Conservation (phyloP, 2,888 invertebrate species). For the Platycheirus albimanus region DNA sequence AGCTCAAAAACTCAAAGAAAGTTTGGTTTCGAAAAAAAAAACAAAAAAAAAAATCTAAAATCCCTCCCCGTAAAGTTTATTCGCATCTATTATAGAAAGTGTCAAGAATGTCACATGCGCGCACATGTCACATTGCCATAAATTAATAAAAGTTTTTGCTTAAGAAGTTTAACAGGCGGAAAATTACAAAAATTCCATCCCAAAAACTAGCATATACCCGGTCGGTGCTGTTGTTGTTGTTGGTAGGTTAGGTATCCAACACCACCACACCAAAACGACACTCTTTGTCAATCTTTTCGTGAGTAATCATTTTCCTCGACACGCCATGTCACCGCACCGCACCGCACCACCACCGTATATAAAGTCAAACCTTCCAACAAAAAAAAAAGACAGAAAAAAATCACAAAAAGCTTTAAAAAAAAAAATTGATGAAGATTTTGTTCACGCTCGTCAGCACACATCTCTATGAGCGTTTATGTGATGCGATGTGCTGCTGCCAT, state of each 20-base stretch:
- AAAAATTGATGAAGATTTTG: slow-evolving; percentile 56
- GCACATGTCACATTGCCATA: slow-evolving; percentile 71
- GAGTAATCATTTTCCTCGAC: slow-evolving; percentile 71
- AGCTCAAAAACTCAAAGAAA: slow-evolving; percentile 27
- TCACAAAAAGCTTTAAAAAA: slow-evolving; percentile 22
- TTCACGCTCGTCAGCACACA: slow-evolving; percentile 72
- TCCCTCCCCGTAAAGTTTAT: slow-evolving; percentile 49
- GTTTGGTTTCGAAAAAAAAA: slow-evolving; percentile 3
- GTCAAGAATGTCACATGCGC: slow-evolving; percentile 72
- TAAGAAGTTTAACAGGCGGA: slow-evolving; percentile 74
- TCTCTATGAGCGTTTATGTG: slow-evolving; percentile 47
- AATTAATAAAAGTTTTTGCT: slow-evolving; percentile 71
- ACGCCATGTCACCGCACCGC: too few relatives aligned
- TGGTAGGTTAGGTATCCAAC: too few relatives aligned
- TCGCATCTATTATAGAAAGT: slow-evolving; percentile 69
- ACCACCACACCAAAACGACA: slow-evolving; percentile 5
- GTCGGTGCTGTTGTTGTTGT: too few relatives aligned
- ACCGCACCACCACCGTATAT: too few relatives aligned
- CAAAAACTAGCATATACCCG: slow-evolving; percentile 59
- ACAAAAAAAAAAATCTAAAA: slow-evolving; percentile 1
- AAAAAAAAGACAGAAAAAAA: slow-evolving; percentile 9
- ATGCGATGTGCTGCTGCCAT: slow-evolving; percentile 33
- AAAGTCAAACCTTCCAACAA: slow-evolving; percentile 25
- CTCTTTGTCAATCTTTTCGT: slow-evolving; percentile 67
- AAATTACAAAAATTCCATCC: slow-evolving; percentile 72